Conservation (phyloP, 2,113 vertebrate genomes). For the Siniperca chuatsi region DNA sequence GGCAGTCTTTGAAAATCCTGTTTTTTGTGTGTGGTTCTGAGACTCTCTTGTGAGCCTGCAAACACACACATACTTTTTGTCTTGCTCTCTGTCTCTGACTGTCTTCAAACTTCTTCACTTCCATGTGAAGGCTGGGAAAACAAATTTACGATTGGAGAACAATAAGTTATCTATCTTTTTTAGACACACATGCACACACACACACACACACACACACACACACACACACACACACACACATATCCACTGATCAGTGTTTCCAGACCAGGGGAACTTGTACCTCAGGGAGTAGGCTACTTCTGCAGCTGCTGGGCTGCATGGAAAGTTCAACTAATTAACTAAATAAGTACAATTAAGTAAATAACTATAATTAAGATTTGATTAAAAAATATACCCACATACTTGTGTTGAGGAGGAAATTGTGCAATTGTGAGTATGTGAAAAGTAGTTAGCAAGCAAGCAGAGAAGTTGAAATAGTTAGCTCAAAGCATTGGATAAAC, state of each 20-base stretch:
- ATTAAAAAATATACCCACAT: not conserved
- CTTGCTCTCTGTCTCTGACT: not conserved
- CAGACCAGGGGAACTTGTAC: not conserved
- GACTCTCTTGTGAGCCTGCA: not conserved
- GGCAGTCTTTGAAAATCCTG: slow-evolving; percentile 35
- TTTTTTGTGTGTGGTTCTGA: slow-evolving; percentile 2
- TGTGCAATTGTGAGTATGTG: not conserved
- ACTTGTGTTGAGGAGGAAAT: not conserved
- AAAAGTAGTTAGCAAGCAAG: not conserved
- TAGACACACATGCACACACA: not conserved
- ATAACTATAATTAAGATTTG: not conserved
- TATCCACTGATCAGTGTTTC: not conserved
- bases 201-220: no score
- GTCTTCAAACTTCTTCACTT: slow-evolving; percentile 12
- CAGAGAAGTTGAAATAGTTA: not conserved
- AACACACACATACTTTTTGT: not conserved
- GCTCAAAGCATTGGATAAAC: not conserved
- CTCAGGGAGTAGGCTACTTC: not conserved
- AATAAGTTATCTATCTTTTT: not conserved
- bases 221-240: not conserved
- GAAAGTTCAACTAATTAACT: not conserved
- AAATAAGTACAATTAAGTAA: no score
- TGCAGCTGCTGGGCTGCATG: not conserved
- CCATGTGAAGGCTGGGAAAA: not conserved
- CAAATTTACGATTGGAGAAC: not conserved